phyloP scores from a whole-genome alignment of 2,888 invertebrate genomes.

The Blastobasis lacticolella region DNA sequence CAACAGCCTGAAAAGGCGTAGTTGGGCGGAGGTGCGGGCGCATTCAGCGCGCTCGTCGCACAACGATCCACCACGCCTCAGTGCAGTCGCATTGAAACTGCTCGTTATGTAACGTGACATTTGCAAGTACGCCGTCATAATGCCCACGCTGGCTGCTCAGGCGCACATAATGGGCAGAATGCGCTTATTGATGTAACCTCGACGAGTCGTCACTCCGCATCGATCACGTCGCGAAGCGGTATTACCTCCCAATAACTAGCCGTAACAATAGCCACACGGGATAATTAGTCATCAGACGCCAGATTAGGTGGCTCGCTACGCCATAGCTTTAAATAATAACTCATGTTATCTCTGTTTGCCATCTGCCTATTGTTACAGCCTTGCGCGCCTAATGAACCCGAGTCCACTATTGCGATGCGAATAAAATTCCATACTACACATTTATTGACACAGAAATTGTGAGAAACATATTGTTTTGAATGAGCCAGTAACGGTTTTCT shows the following conservation, averaged over 20 bases:
- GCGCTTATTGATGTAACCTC: not conserved
- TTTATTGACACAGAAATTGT: too few species aligned
- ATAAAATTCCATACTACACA: too few species aligned
- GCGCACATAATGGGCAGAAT: not conserved
- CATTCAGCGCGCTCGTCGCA: too few species aligned
- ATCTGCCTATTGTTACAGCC: conserved; percentile 8
- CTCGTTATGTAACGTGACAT: not conserved
- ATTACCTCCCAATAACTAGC: not conserved
- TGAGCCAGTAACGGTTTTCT: too few species aligned
- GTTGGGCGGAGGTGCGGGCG: too few species aligned
- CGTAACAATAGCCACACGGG: not conserved
- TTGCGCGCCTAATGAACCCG: too few species aligned
- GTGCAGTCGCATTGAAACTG: not conserved
- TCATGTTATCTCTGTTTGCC: conserved; percentile 15
- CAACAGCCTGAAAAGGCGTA: too few species aligned
- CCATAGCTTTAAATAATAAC: conserved; percentile 16
- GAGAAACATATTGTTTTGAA: too few species aligned
- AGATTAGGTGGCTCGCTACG: conserved; percentile 1
- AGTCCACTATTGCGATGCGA: too few species aligned
- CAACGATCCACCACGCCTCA: too few species aligned
- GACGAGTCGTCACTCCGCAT: not conserved
- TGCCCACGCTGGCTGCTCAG: not conserved
- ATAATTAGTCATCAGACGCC: not conserved
- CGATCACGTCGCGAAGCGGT: not conserved
- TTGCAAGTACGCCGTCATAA: not conserved